These are phyloP conservation scores for Haliaeetus leucogaster DNA, from an alignment of 2,113 vertebrate species.

Conservation along the genomic window DNA sequence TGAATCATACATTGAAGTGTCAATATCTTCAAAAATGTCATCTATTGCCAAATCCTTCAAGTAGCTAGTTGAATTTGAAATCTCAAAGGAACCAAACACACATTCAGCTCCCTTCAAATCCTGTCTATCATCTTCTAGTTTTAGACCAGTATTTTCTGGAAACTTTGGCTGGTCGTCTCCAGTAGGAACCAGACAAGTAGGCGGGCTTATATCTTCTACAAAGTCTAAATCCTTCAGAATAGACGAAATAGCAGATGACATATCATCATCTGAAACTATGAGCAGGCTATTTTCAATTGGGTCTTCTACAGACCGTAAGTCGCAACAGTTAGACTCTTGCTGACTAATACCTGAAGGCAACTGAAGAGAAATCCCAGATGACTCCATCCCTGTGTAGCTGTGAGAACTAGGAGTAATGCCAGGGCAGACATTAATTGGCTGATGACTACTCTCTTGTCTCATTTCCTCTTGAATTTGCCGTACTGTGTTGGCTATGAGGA, in stretches of 20 bases:
- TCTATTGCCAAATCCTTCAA: constrained; percentile 84
- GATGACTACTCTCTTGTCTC: constrained; percentile 62
- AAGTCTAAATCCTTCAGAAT: constrained; percentile 74
- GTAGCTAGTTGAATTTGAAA: constrained; percentile 82
- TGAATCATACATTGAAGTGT: constrained; percentile 88
- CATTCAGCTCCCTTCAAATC: constrained; percentile 67
- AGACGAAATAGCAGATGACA: constrained; percentile 71
- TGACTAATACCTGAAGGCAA: constrained; percentile 59
- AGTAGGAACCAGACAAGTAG: constrained; percentile 67
- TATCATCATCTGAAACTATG: constrained; percentile 72
- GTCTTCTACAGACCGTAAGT: constrained; percentile 34
- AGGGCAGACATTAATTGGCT: constrained; percentile 43
- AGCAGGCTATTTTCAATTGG: constrained; percentile 59
- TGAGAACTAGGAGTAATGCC: constrained; percentile 30
- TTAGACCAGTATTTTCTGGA: constrained; percentile 37
- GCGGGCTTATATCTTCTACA: constrained; percentile 67
- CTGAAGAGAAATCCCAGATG: constrained; percentile 52
- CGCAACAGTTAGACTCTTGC: constrained; percentile 56
- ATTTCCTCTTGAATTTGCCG: constrained; percentile 85
- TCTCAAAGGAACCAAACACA: constrained; percentile 74
- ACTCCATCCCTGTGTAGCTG: constrained; percentile 53
- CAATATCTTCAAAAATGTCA: constrained; percentile 88
- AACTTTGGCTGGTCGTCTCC: constrained; percentile 64
- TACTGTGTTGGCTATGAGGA: constrained; percentile 86
- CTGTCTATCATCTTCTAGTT: constrained; percentile 58